Evolutionary conservation across 2,888 invertebrate genomes (phyloP).

Genomic region (Agonopterix heracliana): DNA sequence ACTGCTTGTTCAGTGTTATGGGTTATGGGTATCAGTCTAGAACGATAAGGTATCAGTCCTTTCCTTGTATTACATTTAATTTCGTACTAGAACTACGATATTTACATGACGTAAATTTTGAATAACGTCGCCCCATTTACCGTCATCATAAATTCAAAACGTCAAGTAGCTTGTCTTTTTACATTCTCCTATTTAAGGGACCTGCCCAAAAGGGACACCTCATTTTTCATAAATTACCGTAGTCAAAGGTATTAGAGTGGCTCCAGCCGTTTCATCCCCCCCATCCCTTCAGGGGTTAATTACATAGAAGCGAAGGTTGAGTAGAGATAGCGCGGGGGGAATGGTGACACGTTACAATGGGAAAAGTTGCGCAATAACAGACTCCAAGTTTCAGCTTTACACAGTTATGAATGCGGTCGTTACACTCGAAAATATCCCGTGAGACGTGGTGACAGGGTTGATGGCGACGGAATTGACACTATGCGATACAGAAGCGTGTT

Average conservation of each 20-base stretch:
- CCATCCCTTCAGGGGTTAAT: slow-evolving; percentile 32
- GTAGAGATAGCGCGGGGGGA: slow-evolving; percentile 9
- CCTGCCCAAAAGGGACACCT: slow-evolving; percentile 14
- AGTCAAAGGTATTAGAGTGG: slow-evolving; percentile 13
- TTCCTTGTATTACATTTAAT: too few species aligned
- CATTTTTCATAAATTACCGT: slow-evolving; percentile 27
- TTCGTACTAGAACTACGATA: neutral
- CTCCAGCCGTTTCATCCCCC: slow-evolving; percentile 9
- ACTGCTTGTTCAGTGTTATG: too few species aligned
- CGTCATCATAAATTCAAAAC: neutral
- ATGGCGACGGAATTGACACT: slow-evolving; percentile 6
- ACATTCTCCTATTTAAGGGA: neutral
- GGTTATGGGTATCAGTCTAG: too few species aligned
- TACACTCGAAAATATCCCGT: slow-evolving; percentile 27
- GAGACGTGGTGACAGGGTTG: slow-evolving; percentile 22
- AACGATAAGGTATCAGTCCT: too few species aligned
- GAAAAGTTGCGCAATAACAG: slow-evolving; percentile 59
- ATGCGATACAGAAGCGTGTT: slow-evolving; percentile 24
- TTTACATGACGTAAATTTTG: neutral
- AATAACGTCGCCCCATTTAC: neutral
- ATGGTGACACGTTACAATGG: slow-evolving; percentile 51
- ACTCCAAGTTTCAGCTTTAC: slow-evolving; percentile 31
- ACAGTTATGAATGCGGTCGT: slow-evolving; percentile 18
- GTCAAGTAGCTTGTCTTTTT: neutral
- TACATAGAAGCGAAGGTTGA: slow-evolving; percentile 21